phyloP scores from a whole-genome alignment of 1,140 invertebrate species.

The Eriosoma lanigerum region DNA sequence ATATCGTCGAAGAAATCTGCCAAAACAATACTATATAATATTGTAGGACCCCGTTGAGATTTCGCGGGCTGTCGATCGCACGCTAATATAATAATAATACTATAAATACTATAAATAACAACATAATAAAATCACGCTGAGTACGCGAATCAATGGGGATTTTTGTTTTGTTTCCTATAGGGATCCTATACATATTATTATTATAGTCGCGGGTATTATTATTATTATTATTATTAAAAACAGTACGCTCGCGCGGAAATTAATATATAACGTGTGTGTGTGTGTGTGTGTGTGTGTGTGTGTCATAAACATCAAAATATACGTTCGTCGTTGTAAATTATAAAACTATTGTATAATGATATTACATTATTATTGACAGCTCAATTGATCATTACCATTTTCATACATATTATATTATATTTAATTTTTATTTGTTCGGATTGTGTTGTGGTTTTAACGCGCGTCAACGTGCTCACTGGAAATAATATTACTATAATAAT shows the following conservation, averaged over 20 bases:
- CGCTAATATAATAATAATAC: conserved; percentile 38
- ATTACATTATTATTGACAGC: conserved; percentile 36
- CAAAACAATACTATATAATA: conserved; percentile 27
- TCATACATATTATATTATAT: too few species aligned
- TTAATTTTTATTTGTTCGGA: not conserved
- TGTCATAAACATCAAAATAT: not conserved
- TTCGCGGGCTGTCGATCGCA: conserved; percentile 47
- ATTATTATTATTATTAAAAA: conserved; percentile 29
- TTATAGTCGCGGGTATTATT: not conserved
- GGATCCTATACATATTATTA: not conserved
- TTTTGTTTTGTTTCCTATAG: conserved; percentile 16
- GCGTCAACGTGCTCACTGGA: not conserved
- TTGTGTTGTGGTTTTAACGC: conserved; percentile 15
- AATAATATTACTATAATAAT: not conserved
- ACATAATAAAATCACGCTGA: conserved; percentile 48
- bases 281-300: not conserved
- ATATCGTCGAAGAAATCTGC: conserved; percentile 29
- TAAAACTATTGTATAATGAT: not conserved
- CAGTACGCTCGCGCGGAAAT: not conserved
- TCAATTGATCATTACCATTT: conserved; percentile 40
- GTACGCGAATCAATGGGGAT: not conserved
- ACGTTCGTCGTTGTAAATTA: conserved; percentile 10
- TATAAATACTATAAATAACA: conserved; percentile 28
- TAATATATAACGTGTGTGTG: not conserved
- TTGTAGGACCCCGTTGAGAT: conserved; percentile 10